Conservation (phyloP, 2,888 invertebrate species). For the Volucella bombylans region DNA sequence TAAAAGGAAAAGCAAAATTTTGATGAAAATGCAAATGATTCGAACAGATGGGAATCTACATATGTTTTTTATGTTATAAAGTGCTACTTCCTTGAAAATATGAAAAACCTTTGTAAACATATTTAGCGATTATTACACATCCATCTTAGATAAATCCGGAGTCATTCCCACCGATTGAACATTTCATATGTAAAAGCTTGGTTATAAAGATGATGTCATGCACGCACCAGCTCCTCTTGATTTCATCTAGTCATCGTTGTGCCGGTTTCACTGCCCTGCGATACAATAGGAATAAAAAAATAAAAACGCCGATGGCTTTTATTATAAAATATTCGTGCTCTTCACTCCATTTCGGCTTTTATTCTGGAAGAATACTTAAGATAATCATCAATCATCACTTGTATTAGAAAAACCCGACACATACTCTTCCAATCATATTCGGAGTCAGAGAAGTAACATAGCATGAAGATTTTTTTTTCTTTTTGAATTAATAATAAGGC, state of each 20-base stretch:
- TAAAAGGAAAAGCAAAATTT: no score
- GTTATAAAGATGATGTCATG: conserved; percentile 40
- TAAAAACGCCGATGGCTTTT: conserved; percentile 29
- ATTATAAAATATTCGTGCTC: conserved; percentile 29
- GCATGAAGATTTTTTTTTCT: neutral
- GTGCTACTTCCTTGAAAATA: no score
- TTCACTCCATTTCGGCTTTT: conserved; percentile 29
- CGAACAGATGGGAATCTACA: no score
- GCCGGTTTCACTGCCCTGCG: conserved; percentile 7
- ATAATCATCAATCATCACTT: conserved; percentile 45
- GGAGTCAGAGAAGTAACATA: conserved; percentile 1
- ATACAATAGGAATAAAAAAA: neutral
- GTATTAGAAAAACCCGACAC: conserved; percentile 8
- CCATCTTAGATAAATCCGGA: no score
- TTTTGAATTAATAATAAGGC: neutral
- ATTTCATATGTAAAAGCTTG: conserved; percentile 9
- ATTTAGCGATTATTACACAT: no score
- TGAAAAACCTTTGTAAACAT: no score
- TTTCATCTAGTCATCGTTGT: conserved; percentile 25
- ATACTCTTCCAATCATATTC: conserved; percentile 9
- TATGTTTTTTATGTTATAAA: no score
- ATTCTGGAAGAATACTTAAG: conserved; percentile 41
- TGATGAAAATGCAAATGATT: no score
- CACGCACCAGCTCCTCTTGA: conserved; percentile 3
- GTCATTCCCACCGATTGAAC: neutral